These are phyloP conservation scores for Thinocorus orbignyianus DNA, from an alignment of 2,113 vertebrate genomes.

Conservation along the genomic window DNA sequence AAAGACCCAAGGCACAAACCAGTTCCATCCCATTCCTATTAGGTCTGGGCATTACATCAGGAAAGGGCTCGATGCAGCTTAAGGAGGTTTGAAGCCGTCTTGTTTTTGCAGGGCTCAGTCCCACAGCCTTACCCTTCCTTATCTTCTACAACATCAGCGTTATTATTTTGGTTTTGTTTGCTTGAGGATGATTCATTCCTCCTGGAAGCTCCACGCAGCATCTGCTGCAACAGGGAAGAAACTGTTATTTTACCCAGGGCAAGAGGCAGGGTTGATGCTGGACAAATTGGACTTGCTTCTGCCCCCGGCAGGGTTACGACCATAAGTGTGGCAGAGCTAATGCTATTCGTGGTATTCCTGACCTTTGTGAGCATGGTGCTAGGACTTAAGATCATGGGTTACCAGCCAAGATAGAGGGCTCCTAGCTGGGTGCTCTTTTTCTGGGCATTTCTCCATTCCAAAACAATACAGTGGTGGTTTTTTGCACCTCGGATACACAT, in stretches of 20 bases:
- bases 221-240: background rate
- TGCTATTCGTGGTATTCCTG: background rate
- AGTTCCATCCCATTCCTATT: rapidly evolving
- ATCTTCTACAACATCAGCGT: background rate
- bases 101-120: background rate
- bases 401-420: background rate
- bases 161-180: background rate
- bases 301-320: background rate
- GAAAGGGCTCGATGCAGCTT: background rate
- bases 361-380: rapidly evolving
- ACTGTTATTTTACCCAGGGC: background rate
- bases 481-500: no score
- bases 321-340: background rate
- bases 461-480: background rate
- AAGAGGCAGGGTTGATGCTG: no score
- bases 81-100: background rate
- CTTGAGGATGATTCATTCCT: background rate
- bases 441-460: background rate
- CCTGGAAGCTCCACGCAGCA: background rate
- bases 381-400: background rate
- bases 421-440: background rate
- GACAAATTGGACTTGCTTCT: background rate
- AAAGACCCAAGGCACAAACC: background rate
- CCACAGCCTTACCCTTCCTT: background rate
- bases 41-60: background rate